These are phyloP conservation scores for Acrocephalus scirpaceus DNA, from an alignment of 2,797 vertebrate species.

Conservation along the genomic window DNA sequence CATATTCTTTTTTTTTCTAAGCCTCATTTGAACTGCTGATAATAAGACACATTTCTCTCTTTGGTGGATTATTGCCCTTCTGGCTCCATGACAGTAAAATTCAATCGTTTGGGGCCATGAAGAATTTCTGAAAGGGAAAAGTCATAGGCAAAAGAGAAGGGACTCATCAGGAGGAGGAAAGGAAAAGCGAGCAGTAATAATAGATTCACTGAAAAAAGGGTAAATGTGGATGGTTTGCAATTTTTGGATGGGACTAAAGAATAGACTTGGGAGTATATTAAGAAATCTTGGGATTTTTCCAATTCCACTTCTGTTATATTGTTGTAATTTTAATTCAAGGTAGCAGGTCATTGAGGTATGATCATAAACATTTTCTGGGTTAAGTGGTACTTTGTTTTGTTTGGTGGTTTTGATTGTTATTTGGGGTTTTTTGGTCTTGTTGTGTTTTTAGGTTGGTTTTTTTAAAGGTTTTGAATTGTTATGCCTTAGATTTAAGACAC, in stretches of 20 bases:
- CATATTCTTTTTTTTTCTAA: neutral
- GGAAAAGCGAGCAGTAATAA: neutral
- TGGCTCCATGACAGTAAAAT: neutral
- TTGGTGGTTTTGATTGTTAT: neutral
- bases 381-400: neutral
- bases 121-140: neutral
- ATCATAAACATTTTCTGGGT: neutral
- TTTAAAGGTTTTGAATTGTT: neutral
- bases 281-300: neutral
- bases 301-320: neutral
- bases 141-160: neutral
- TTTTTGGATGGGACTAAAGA: neutral
- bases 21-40: neutral
- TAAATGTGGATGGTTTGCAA: neutral
- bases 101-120: neutral
- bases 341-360: neutral
- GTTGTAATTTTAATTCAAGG: neutral
- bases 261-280: neutral
- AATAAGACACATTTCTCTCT: neutral
- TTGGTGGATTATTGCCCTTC: neutral
- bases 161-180: neutral
- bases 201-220: neutral
- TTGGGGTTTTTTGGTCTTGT: no score
- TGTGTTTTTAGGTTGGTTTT: accelerated
- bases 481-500: neutral